A percentile compares a stretch with the other conserved stretches of the same genome.
Conservation (phyloP, 2,113 vertebrate species). For the Oophaga pumilio region DNA sequence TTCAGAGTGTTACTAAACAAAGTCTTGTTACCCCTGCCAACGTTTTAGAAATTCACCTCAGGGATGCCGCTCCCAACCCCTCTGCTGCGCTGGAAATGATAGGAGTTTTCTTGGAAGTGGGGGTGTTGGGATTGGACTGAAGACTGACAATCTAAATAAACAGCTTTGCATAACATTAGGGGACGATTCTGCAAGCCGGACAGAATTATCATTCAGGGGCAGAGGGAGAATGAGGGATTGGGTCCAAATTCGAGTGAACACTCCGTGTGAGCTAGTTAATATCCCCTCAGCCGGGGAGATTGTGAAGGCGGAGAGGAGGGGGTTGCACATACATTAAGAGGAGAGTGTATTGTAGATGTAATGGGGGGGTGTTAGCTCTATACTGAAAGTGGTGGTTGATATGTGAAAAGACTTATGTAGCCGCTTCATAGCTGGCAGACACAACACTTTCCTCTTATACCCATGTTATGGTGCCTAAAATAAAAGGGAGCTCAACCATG, state of each 20-base stretch:
- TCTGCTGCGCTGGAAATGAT: slow-evolving; percentile 59
- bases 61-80: slow-evolving; percentile 58
- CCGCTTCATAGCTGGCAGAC: neutral
- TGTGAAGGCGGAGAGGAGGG: neutral
- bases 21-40: slow-evolving; percentile 61
- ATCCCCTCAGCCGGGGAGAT: slow-evolving; percentile 1
- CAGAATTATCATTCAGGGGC: slow-evolving; percentile 36
- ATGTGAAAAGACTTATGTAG: neutral
- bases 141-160: slow-evolving; percentile 51
- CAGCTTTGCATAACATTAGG: slow-evolving; percentile 56
- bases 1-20: slow-evolving; percentile 76
- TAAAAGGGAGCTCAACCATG: neutral
- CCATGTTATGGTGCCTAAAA: neutral
- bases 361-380: neutral
- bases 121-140: slow-evolving; percentile 4
- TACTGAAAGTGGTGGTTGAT: neutral
- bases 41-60: slow-evolving; percentile 43
- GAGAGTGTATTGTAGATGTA: neutral
- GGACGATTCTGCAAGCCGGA: slow-evolving; percentile 19
- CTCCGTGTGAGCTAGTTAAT: neutral
- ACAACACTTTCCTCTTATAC: neutral
- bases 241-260: slow-evolving; percentile 26
- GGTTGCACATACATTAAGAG: slow-evolving; percentile 16
- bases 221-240: slow-evolving; percentile 22
- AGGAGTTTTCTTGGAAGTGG: slow-evolving; percentile 19